Conservation (phyloP, 2,113 vertebrate genomes). For the Aptenodytes forsteri region DNA sequence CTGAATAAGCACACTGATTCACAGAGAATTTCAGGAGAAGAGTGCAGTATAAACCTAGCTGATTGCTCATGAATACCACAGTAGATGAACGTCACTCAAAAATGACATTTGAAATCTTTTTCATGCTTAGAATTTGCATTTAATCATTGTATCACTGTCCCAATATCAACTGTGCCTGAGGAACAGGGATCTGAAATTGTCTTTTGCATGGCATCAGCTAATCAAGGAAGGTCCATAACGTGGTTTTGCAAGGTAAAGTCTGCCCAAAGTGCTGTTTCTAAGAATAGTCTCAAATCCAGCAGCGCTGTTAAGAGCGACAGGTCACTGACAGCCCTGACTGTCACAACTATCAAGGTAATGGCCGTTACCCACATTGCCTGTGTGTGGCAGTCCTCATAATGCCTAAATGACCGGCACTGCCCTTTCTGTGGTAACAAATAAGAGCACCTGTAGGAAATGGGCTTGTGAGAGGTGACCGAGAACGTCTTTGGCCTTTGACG, state of each 20-base stretch:
- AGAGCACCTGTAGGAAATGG: background rate
- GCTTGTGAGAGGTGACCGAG: background rate
- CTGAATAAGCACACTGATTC: background rate
- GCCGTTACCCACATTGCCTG: background rate
- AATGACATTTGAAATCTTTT: background rate
- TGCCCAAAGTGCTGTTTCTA: background rate
- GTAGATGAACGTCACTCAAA: background rate
- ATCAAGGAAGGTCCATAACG: background rate
- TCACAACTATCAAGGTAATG: background rate
- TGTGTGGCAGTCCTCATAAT: background rate
- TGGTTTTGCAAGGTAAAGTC: background rate
- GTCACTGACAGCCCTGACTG: background rate
- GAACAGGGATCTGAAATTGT: background rate
- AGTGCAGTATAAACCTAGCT: background rate
- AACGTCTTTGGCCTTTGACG: background rate
- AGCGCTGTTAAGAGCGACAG: background rate
- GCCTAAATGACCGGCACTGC: background rate
- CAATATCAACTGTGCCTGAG: background rate
- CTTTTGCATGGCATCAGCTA: background rate
- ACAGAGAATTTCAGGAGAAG: background rate
- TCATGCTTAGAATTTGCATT: background rate
- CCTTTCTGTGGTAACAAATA: background rate
- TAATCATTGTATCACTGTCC: background rate
- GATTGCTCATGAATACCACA: background rate
- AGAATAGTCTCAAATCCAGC: background rate